These are phyloP conservation scores for Phalera bucephala DNA, from an alignment of 2,888 invertebrate species.

Conservation along the genomic window DNA sequence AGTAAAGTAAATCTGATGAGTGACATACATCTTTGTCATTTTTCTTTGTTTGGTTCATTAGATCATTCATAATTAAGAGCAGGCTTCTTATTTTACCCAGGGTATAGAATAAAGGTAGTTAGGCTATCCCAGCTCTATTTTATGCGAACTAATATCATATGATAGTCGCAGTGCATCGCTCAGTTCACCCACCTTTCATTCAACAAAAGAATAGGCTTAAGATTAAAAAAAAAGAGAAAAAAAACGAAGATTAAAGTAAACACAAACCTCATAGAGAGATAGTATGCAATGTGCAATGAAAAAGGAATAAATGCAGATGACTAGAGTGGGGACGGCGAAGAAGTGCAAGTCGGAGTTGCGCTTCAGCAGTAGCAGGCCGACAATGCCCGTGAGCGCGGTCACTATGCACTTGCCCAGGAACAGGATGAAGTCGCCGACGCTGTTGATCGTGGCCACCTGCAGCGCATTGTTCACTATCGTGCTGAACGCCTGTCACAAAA, in stretches of 20 bases:
- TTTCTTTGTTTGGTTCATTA: too few relatives aligned
- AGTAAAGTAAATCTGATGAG: too few relatives aligned
- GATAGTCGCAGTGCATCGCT: too few relatives aligned
- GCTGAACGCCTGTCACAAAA: conserved; percentile 88
- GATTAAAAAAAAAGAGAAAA: conserved; percentile 3
- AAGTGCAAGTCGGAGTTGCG: conserved; percentile 89
- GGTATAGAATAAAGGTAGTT: too few relatives aligned
- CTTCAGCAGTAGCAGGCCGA: conserved; percentile 90
- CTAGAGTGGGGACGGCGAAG: conserved; percentile 92
- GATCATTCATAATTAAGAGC: too few relatives aligned
- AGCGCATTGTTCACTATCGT: conserved; percentile 92
- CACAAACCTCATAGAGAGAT: conserved; percentile 95
- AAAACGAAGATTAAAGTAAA: too few relatives aligned
- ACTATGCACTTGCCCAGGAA: conserved; percentile 93
- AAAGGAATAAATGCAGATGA: conserved; percentile 93
- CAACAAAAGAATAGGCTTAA: too few relatives aligned
- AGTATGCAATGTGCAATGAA: conserved; percentile 97
- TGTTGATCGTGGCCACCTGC: conserved; percentile 95
- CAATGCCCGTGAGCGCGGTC: conserved; percentile 89
- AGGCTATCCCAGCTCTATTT: too few relatives aligned
- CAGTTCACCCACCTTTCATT: too few relatives aligned
- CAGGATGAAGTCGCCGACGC: conserved; percentile 95
- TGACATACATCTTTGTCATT: too few relatives aligned
- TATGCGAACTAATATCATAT: too few relatives aligned
- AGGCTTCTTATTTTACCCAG: too few relatives aligned